Conservation (phyloP, 1,140 invertebrate species). For the Caerostris extrusa region DNA sequence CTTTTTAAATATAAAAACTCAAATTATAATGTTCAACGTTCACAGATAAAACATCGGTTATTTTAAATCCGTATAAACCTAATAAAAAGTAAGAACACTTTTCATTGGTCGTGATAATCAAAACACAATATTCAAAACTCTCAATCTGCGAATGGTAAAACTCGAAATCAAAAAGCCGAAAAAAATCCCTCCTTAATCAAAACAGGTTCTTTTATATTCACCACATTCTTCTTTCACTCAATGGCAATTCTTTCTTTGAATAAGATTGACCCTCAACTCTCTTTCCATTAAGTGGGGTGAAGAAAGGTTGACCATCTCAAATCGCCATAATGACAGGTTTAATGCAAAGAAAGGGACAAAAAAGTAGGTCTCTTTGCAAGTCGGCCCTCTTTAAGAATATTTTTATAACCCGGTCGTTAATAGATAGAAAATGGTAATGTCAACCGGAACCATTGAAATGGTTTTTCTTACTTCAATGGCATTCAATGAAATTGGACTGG, state of each 20-base stretch:
- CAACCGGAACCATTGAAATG: conserved; percentile 42
- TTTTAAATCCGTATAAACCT: too few species aligned
- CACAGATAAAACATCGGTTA: too few species aligned
- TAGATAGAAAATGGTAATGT: conserved; percentile 12
- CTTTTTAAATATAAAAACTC: too few species aligned
- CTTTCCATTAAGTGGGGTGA: background rate
- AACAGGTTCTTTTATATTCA: background rate
- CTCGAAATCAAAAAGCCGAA: background rate
- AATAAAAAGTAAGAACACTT: background rate
- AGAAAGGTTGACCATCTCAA: conserved; percentile 9
- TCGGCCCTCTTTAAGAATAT: conserved; percentile 18
- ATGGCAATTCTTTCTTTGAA: background rate
- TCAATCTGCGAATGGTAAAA: background rate
- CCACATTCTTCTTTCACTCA: background rate
- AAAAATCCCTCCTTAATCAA: conserved; percentile 2
- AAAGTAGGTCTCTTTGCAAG: conserved; percentile 1
- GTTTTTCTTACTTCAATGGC: background rate
- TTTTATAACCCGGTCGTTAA: conserved; percentile 1
- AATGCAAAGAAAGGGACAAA: background rate
- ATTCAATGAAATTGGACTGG: background rate
- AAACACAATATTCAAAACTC: background rate
- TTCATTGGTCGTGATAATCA: background rate
- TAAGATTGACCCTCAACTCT: background rate
- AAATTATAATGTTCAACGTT: too few species aligned
- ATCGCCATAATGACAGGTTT: conserved; percentile 21